Percentiles rank a stretch among this genome's conserved stretches.
Conservation (phyloP, 2,113 vertebrate species). For the Tachuris rubrigastra region DNA sequence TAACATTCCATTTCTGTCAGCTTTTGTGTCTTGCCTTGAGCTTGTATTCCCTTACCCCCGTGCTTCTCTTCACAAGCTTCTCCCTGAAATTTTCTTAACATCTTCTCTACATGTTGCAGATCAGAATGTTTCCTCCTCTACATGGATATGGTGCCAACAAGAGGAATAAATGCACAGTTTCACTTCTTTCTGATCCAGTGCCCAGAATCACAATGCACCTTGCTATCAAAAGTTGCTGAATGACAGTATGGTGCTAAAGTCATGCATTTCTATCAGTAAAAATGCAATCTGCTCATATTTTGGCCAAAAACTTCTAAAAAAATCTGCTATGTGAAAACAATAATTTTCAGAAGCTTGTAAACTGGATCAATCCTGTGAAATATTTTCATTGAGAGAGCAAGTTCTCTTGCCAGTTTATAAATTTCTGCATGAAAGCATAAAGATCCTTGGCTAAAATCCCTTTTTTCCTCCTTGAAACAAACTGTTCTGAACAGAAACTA, state of each 20-base stretch:
- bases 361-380: slow-evolving; percentile 9
- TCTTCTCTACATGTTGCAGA: not conserved
- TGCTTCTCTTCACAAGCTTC: not conserved
- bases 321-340: slow-evolving; percentile 47
- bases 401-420: slow-evolving; percentile 24
- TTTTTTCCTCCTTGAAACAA: slow-evolving; percentile 29
- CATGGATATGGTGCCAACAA: not conserved
- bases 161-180: not conserved
- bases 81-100: not conserved
- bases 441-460: slow-evolving; percentile 46
- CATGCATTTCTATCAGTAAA: slow-evolving; percentile 10
- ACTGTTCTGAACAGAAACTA: slow-evolving; percentile 55
- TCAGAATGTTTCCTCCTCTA: not conserved
- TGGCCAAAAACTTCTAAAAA: slow-evolving; percentile 16
- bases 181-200: slow-evolving; percentile 9
- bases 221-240: slow-evolving; percentile 8
- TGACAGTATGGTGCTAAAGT: not conserved
- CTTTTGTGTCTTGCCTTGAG: not conserved
- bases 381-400: not conserved
- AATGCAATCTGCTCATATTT: slow-evolving; percentile 53
- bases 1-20: not conserved
- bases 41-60: not conserved
- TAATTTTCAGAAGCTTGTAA: slow-evolving; percentile 44
- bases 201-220: slow-evolving; percentile 27
- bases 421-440: slow-evolving; percentile 29